phyloP scores from a whole-genome alignment of 2,888 invertebrate species.

The Agrochola macilenta region DNA sequence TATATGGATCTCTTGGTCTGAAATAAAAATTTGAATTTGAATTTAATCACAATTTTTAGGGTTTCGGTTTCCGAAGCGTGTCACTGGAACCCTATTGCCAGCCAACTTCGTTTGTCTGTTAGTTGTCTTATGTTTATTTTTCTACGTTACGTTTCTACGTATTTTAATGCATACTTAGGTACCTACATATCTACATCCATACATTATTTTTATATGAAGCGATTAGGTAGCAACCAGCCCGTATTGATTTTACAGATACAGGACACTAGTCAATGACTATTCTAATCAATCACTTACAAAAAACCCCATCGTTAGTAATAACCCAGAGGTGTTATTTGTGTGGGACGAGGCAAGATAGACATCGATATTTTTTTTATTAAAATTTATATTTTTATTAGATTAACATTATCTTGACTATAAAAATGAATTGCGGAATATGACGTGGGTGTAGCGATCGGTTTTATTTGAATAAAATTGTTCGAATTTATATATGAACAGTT shows the following conservation, averaged over 20 bases:
- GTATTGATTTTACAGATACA: constrained; percentile 21
- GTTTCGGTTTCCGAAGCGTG: not conserved
- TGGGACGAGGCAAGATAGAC: not conserved
- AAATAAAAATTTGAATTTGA: too few species aligned
- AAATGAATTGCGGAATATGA: not conserved
- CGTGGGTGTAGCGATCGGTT: not conserved
- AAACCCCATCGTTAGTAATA: not conserved
- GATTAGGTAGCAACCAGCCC: not conserved
- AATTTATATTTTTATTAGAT: not conserved
- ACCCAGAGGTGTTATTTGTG: constrained; percentile 10
- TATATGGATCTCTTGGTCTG: too few species aligned
- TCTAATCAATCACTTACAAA: constrained; percentile 9
- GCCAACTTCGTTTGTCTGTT: not conserved
- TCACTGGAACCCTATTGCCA: not conserved
- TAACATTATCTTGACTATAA: not conserved
- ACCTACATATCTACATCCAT: not conserved
- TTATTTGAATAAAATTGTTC: not conserved
- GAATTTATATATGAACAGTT: not conserved
- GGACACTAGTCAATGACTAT: not conserved
- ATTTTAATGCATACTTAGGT: not conserved
- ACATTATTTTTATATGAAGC: not conserved
- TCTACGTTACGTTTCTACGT: not conserved
- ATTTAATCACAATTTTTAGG: too few species aligned
- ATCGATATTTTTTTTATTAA: not conserved
- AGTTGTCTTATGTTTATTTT: not conserved